Evolutionary conservation across 1,140 invertebrate genomes (phyloP).

Genomic region (Drosophila eugracilis): DNA sequence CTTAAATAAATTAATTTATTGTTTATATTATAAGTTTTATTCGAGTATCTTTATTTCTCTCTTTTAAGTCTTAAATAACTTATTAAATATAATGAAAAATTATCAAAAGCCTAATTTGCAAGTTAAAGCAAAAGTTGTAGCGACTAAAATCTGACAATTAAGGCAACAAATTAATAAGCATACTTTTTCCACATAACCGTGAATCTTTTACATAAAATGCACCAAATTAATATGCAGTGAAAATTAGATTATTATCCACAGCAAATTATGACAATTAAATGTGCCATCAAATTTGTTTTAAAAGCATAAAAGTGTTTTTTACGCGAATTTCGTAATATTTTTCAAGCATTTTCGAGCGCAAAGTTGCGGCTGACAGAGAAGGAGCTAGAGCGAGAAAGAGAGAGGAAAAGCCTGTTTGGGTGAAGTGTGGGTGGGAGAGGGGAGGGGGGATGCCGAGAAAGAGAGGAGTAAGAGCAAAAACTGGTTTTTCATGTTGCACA

Average conservation of each 20-base stretch:
- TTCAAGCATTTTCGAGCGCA: conserved; percentile 46
- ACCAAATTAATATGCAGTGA: too few species aligned
- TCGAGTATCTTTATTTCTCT: too few species aligned
- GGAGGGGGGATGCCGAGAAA: background rate
- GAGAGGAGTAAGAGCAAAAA: conserved; percentile 20
- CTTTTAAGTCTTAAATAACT: too few species aligned
- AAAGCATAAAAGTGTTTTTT: conserved; percentile 21
- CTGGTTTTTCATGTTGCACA: conserved; percentile 44
- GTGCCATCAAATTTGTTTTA: conserved; percentile 28
- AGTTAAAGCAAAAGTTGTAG: too few species aligned
- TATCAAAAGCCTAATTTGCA: too few species aligned
- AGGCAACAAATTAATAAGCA: too few species aligned
- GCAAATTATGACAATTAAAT: conserved; percentile 6
- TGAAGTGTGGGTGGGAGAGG: conserved; percentile 8
- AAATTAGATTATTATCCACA: conserved; percentile 4
- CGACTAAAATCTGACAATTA: too few species aligned
- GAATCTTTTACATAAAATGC: too few species aligned
- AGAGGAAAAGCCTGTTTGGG: conserved; percentile 53
- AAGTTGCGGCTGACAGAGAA: conserved; percentile 18
- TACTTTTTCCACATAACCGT: too few species aligned
- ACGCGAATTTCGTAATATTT: conserved; percentile 33
- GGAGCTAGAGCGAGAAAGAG: background rate
- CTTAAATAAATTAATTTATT: too few species aligned
- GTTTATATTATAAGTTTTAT: too few species aligned
- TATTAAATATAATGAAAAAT: too few species aligned